Conservation (phyloP, 2,888 invertebrate genomes). For the Aporophyla nigra region DNA sequence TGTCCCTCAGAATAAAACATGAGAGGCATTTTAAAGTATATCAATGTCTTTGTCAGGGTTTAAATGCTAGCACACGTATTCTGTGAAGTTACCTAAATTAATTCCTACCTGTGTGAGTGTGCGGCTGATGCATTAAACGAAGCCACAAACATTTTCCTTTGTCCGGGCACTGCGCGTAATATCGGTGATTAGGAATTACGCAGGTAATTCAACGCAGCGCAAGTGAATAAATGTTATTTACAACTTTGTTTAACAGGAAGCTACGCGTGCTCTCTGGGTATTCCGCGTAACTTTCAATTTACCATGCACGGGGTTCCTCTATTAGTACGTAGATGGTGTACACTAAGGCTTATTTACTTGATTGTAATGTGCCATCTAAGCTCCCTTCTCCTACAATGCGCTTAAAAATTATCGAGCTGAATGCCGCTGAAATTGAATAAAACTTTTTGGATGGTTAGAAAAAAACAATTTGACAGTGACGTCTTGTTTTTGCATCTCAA, state of each 20-base stretch:
- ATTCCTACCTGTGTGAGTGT: background rate
- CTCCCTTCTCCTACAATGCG: conserved; percentile 4
- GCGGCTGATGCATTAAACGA: conserved; percentile 22
- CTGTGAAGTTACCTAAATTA: background rate
- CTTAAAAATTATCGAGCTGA: background rate
- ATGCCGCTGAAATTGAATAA: too few species aligned
- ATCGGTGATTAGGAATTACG: conserved; percentile 60
- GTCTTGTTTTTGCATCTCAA: too few species aligned
- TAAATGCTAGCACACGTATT: background rate
- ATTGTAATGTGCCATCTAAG: too few species aligned
- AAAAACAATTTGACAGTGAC: too few species aligned
- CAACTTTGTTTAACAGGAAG: conserved; percentile 56
- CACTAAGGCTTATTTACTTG: conserved; percentile 39
- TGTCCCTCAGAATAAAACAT: conserved; percentile 31
- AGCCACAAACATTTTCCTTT: conserved; percentile 33
- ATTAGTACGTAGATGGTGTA: conserved; percentile 63
- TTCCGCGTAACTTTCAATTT: conserved; percentile 70
- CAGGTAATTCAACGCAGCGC: conserved; percentile 51
- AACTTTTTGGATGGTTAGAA: too few species aligned
- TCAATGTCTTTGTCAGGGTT: conserved; percentile 1
- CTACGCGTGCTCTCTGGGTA: conserved; percentile 56
- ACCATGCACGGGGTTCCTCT: conserved; percentile 56
- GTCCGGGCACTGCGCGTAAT: conserved; percentile 20
- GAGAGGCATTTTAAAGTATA: conserved; percentile 28
- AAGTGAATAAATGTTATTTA: conserved; percentile 64